phyloP scores from a whole-genome alignment of 2,888 invertebrate species.

The Trisateles emortualis region DNA sequence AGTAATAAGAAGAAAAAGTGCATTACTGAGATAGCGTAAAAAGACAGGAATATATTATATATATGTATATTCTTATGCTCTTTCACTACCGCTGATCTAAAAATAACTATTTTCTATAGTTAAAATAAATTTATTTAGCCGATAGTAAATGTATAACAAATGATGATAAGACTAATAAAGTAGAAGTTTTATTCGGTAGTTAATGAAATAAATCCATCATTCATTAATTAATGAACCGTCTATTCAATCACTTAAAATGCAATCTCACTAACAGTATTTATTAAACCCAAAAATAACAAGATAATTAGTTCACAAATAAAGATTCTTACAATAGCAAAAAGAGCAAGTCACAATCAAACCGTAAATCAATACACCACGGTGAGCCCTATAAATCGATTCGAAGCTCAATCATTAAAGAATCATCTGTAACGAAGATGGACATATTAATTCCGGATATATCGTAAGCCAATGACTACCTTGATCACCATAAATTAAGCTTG shows the following conservation, averaged over 20 bases:
- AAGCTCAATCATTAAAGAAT: conserved; percentile 79
- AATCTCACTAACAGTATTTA: conserved; percentile 20
- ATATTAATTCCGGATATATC: conserved; percentile 68
- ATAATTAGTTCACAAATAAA: conserved; percentile 62
- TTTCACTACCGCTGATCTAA: no score
- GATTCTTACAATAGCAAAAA: conserved; percentile 59
- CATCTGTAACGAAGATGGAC: conserved; percentile 83
- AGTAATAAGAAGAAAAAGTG: no score
- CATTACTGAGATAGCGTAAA: no score
- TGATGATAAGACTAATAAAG: background rate
- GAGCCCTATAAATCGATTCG: conserved; percentile 80
- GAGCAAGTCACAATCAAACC: conserved; percentile 77
- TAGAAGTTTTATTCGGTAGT: background rate
- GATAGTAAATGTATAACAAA: no score
- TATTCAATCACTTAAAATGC: conserved; percentile 23
- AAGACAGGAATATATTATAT: no score
- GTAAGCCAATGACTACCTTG: conserved; percentile 57
- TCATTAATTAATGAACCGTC: background rate
- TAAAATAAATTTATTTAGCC: no score
- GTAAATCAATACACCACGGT: conserved; percentile 82
- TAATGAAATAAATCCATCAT: background rate
- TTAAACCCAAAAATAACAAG: conserved; percentile 55
- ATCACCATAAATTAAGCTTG: conserved; percentile 47
- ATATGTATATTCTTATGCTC: no score
- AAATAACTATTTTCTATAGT: no score